Evolutionary conservation across 2,888 invertebrate genomes (phyloP).

Genomic region (Pyrrhia umbra): DNA sequence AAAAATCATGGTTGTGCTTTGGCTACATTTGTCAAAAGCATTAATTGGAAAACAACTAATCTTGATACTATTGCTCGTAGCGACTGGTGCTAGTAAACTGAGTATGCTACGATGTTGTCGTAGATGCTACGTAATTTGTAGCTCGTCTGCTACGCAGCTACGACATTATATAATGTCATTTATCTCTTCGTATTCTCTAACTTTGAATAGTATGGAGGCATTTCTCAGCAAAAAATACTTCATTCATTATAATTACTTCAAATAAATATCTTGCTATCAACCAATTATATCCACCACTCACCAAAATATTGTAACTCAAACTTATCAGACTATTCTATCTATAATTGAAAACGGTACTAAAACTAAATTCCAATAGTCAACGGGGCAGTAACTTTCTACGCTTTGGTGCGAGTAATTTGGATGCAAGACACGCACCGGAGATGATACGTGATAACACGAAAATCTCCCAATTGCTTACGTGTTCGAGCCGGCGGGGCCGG

Average conservation of each 20-base stretch:
- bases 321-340: constrained; percentile 61
- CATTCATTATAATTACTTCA: too few relatives aligned
- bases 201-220: too few relatives aligned
- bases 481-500: constrained; percentile 78
- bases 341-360: constrained; percentile 64
- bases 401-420: constrained; percentile 65
- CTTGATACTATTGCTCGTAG: constrained; percentile 8
- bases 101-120: constrained; percentile 41
- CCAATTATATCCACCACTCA: constrained; percentile 22
- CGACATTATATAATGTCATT: background rate
- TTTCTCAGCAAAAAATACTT: too few relatives aligned
- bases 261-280: background rate
- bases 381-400: constrained; percentile 77
- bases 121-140: constrained; percentile 20
- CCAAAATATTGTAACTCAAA: constrained; percentile 63
- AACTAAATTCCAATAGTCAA: constrained; percentile 75
- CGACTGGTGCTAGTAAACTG: background rate
- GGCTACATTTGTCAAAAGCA: too few relatives aligned
- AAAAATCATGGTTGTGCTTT: too few relatives aligned
- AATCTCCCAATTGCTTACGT: constrained; percentile 90
- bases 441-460: constrained; percentile 90
- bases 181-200: too few relatives aligned
- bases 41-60: background rate
- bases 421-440: constrained; percentile 86
- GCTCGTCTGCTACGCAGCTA: background rate